These are phyloP conservation scores for Acleris cristana DNA, from an alignment of 2,888 invertebrate genomes.

Conservation along the genomic window DNA sequence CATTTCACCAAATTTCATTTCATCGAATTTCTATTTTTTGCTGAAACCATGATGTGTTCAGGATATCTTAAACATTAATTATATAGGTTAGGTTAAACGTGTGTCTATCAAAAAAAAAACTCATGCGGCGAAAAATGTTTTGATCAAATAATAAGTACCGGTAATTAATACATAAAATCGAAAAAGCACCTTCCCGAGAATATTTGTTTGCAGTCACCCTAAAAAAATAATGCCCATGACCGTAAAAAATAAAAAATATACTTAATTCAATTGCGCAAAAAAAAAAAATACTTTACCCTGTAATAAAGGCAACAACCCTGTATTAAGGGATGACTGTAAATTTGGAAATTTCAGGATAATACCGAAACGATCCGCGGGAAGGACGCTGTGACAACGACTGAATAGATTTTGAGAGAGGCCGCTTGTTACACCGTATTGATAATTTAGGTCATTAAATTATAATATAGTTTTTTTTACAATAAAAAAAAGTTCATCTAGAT, in stretches of 20 bases:
- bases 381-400: constrained; percentile 38
- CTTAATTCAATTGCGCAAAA: neutral
- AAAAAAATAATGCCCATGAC: neutral
- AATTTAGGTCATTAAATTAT: neutral
- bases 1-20: too few species aligned
- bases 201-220: too few species aligned
- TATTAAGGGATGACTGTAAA: constrained; percentile 36
- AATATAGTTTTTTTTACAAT: neutral
- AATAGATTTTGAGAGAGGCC: constrained; percentile 38
- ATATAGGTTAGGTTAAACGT: too few species aligned
- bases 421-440: constrained; percentile 17
- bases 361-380: constrained; percentile 31
- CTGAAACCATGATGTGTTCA: too few species aligned
- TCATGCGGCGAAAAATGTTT: too few species aligned
- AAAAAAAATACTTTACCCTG: constrained; percentile 20
- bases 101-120: too few species aligned
- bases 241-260: constrained; percentile 1
- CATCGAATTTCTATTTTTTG: too few species aligned
- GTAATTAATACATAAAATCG: too few species aligned
- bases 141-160: too few species aligned
- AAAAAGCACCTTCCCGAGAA: too few species aligned
- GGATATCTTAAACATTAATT: too few species aligned
- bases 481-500: too few species aligned
- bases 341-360: constrained; percentile 37
- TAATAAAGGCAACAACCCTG: constrained; percentile 35